Percentiles rank a stretch among this genome's conserved stretches.
Conservation (phyloP, 1,140 invertebrate genomes). For the Acromyrmex echinatior region DNA sequence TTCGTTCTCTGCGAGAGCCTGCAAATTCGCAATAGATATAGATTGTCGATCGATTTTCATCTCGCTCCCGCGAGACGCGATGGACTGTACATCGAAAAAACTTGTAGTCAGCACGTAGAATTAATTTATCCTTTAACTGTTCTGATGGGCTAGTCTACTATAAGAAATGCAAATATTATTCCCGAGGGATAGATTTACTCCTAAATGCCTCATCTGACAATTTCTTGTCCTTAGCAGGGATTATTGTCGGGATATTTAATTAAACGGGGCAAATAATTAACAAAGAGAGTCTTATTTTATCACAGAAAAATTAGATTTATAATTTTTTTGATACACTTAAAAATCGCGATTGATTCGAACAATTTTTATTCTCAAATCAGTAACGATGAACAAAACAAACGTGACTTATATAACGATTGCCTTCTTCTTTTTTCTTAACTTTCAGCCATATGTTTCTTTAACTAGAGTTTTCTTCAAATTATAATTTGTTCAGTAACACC, state of each 20-base stretch:
- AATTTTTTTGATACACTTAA: not conserved
- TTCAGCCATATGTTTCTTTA: not conserved
- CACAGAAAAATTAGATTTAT: not conserved
- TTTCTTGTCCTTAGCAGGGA: not conserved
- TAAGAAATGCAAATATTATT: slow-evolving; percentile 22
- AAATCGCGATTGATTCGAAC: not conserved
- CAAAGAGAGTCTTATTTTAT: not conserved
- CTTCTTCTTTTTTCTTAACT: not conserved
- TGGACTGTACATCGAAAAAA: not conserved
- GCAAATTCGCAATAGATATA: not conserved
- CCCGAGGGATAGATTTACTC: not conserved
- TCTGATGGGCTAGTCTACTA: not conserved
- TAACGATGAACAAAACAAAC: not conserved
- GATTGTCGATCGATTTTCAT: slow-evolving; percentile 20
- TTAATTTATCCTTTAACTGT: slow-evolving; percentile 23
- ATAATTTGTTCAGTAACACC: slow-evolving; percentile 4
- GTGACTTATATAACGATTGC: not conserved
- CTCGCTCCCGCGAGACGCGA: not conserved
- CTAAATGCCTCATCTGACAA: slow-evolving; percentile 9
- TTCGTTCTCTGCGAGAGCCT: not conserved
- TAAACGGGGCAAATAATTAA: not conserved
- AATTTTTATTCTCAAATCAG: not conserved
- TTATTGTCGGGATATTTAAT: not conserved
- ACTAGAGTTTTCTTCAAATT: not conserved
- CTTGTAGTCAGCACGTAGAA: slow-evolving; percentile 5